phyloP scores from a whole-genome alignment of 2,113 vertebrate genomes.

The Phrynosoma platyrhinos region DNA sequence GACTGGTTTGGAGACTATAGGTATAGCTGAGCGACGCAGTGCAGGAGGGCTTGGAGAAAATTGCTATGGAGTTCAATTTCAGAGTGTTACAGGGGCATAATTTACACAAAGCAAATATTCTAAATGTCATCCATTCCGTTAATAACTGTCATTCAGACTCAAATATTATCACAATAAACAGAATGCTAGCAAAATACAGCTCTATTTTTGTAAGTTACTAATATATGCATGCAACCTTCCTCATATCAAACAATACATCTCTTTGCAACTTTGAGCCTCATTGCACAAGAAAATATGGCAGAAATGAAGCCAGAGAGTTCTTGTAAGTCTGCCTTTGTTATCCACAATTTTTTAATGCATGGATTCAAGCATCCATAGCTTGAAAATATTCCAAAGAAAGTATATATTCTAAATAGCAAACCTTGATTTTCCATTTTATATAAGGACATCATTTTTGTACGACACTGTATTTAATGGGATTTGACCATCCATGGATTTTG shows the following conservation, averaged over 20 bases:
- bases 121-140: conserved; percentile 3
- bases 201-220: neutral
- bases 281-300: too few relatives aligned
- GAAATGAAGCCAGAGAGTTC: too few relatives aligned
- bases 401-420: too few relatives aligned
- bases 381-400: too few relatives aligned
- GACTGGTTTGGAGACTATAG: conserved; percentile 93
- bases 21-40: conserved; percentile 85
- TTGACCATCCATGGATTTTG: too few relatives aligned
- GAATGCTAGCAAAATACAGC: neutral
- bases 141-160: neutral
- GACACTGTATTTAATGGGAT: too few relatives aligned
- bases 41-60: conserved; percentile 93
- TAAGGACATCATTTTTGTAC: too few relatives aligned
- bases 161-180: neutral
- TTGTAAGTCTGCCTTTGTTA: too few relatives aligned
- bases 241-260: neutral
- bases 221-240: neutral
- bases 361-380: too few relatives aligned
- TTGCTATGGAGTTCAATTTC: conserved; percentile 82
- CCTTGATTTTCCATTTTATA: too few relatives aligned
- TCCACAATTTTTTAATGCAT: too few relatives aligned
- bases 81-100: conserved; percentile 58
- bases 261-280: neutral
- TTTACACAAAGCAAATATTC: conserved; percentile 31